Percentiles rank a stretch among this genome's conserved stretches.
Evolutionary conservation across 1,140 invertebrate genomes (phyloP).

Genomic region (Orchestia grillus): DNA sequence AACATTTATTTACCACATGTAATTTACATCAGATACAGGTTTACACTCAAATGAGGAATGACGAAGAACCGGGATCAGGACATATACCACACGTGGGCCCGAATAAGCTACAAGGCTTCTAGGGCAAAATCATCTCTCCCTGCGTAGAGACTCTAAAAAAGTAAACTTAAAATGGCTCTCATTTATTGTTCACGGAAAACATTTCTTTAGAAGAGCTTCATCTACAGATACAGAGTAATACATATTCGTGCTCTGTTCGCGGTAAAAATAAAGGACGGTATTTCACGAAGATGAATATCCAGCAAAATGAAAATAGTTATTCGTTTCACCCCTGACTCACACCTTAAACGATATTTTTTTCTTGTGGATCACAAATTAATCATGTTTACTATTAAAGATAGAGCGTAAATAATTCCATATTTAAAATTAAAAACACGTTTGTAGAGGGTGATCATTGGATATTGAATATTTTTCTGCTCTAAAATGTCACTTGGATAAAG

Average conservation of each 20-base stretch:
- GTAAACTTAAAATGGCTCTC: neutral
- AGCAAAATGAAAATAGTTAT: neutral
- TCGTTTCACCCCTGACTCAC: neutral
- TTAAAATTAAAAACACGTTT: neutral
- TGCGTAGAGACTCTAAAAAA: no score
- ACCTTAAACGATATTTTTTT: neutral
- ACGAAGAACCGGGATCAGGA: no score
- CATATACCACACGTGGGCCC: no score
- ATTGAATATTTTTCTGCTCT: neutral
- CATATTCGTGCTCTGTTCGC: neutral
- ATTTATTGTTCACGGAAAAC: neutral
- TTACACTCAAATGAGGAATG: no score
- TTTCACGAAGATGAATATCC: neutral
- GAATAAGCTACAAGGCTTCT: no score
- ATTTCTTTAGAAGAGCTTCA: neutral
- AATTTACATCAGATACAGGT: no score
- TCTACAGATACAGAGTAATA: neutral
- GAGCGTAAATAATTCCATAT: neutral
- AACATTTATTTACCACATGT: no score
- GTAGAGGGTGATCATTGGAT: no score
- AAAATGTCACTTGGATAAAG: neutral
- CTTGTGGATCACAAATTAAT: neutral
- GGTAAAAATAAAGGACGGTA: neutral
- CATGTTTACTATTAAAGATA: neutral
- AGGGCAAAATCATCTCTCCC: neutral